These are phyloP conservation scores for Oryzias melastigma DNA, from an alignment of 2,113 vertebrate species.

Conservation along the genomic window DNA sequence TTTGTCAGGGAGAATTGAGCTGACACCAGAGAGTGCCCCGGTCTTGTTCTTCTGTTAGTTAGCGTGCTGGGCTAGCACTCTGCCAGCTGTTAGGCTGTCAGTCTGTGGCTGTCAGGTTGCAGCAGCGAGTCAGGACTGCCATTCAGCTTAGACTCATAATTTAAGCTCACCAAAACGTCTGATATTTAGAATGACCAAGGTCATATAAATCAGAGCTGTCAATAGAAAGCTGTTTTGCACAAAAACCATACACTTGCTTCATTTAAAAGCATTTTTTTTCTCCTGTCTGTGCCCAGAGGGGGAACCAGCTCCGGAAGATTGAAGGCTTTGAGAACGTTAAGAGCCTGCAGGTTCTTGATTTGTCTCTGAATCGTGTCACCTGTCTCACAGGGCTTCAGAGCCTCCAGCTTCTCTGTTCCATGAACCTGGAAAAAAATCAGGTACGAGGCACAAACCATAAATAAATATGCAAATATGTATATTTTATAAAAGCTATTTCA, in stretches of 20 bases:
- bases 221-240: slow-evolving; percentile 25
- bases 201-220: slow-evolving; percentile 21
- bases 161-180: slow-evolving; percentile 24
- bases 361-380: slow-evolving; percentile 85
- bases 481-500: too few relatives aligned
- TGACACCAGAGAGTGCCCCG: slow-evolving; percentile 38
- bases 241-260: slow-evolving; percentile 1
- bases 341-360: slow-evolving; percentile 79
- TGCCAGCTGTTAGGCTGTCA: slow-evolving; percentile 73
- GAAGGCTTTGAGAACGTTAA: slow-evolving; percentile 79
- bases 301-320: slow-evolving; percentile 82
- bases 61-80: slow-evolving; percentile 47
- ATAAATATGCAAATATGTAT: background rate
- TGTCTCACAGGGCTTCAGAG: slow-evolving; percentile 83
- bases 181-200: slow-evolving; percentile 46
- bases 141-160: slow-evolving; percentile 41
- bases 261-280: slow-evolving; percentile 2
- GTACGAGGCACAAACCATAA: slow-evolving; percentile 61
- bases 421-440: slow-evolving; percentile 88
- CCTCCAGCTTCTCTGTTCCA: slow-evolving; percentile 75
- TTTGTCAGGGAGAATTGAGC: slow-evolving; percentile 43
- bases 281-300: slow-evolving; percentile 73
- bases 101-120: slow-evolving; percentile 55
- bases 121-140: slow-evolving; percentile 50
- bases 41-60: slow-evolving; percentile 47